phyloP scores from a whole-genome alignment of 2,797 vertebrate genomes.

The Prunella strophiata region DNA sequence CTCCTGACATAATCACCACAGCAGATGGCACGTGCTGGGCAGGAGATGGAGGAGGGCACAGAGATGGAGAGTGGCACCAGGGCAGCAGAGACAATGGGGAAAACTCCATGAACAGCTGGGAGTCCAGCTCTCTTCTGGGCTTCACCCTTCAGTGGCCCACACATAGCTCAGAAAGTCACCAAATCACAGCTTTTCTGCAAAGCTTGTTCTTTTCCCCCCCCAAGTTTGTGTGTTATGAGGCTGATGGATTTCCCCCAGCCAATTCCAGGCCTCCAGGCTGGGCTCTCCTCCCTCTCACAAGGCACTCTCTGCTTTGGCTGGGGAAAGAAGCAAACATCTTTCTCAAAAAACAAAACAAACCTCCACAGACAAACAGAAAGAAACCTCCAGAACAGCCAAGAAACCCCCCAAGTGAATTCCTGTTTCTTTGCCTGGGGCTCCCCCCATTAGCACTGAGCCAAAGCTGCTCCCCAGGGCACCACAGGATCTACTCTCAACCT shows the following conservation, averaged over 20 bases:
- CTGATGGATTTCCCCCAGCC: neutral
- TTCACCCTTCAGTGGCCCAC: neutral
- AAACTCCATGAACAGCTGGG: neutral
- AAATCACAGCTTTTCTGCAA: neutral
- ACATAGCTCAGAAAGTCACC: neutral
- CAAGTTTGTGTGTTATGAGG: neutral
- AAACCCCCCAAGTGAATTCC: neutral
- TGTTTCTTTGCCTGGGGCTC: neutral
- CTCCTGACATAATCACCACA: constrained; percentile 76
- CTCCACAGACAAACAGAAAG: neutral
- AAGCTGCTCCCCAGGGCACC: neutral
- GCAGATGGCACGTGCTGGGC: constrained; percentile 80
- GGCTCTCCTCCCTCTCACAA: neutral
- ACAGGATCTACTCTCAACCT: neutral
- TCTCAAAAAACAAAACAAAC: neutral
- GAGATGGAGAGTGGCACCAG: neutral
- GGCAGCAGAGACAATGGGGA: neutral
- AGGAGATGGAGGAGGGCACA: neutral
- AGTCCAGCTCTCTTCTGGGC: neutral
- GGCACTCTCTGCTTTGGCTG: neutral
- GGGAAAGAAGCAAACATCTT: neutral
- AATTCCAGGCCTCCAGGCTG: neutral
- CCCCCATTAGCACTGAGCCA: neutral
- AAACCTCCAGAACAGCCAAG: neutral
- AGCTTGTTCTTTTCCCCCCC: neutral